Conservation (phyloP, 1,140 invertebrate species). For the Lethocerus indicus region DNA sequence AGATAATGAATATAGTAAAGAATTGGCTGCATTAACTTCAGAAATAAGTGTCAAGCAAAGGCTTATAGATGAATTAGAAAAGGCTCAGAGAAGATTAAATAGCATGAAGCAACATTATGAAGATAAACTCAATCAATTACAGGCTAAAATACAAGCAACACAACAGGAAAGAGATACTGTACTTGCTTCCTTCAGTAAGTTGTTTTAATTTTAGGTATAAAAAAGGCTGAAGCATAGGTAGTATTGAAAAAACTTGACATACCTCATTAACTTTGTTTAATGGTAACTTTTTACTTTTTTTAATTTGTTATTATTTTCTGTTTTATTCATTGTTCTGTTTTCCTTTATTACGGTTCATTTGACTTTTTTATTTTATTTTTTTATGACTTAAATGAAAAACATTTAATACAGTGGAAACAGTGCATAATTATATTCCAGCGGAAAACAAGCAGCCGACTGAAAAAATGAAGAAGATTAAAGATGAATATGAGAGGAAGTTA, state of each 20-base stretch:
- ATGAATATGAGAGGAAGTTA: conserved; percentile 82
- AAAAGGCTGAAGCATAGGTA: neutral
- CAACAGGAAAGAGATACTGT: conserved; percentile 88
- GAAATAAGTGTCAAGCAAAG: conserved; percentile 86
- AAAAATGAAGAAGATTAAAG: conserved; percentile 68
- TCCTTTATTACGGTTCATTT: too few relatives aligned
- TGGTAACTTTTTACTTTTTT: neutral
- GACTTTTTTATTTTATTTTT: too few relatives aligned
- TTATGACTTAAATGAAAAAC: too few relatives aligned
- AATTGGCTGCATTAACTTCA: conserved; percentile 68
- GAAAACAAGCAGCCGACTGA: conserved; percentile 37
- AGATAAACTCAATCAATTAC: conserved; percentile 78
- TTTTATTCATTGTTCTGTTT: neutral
- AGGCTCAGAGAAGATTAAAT: conserved; percentile 65
- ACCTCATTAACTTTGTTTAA: neutral
- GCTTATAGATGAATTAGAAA: conserved; percentile 84
- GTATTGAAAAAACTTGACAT: too few relatives aligned
- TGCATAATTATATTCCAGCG: too few relatives aligned
- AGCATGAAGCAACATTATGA: conserved; percentile 84
- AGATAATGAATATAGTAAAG: conserved; percentile 32
- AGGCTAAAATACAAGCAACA: conserved; percentile 71
- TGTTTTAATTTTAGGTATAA: neutral
- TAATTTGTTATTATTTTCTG: neutral
- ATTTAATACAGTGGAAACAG: too few relatives aligned
- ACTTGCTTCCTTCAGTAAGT: conserved; percentile 42